Evolutionary conservation across 2,888 invertebrate genomes (phyloP).

Genomic region (Parnassius orleans): DNA sequence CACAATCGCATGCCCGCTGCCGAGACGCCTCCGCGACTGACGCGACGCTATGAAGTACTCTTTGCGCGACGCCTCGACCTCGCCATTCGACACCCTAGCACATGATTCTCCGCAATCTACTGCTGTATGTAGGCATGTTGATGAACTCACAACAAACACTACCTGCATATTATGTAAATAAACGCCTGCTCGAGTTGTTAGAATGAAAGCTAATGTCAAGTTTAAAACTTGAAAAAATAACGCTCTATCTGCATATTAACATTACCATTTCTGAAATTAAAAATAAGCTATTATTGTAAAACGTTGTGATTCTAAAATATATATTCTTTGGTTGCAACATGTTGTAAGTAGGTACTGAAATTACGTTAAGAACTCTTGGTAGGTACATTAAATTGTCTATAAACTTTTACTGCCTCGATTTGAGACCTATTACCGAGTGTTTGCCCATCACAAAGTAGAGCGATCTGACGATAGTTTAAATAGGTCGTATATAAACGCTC

Average conservation of each 20-base stretch:
- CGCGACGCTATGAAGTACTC: slow-evolving; percentile 23
- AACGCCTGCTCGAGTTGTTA: slow-evolving; percentile 11
- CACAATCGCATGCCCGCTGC: slow-evolving; percentile 48
- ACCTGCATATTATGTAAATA: slow-evolving; percentile 63
- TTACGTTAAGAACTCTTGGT: slow-evolving; percentile 1
- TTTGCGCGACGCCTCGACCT: slow-evolving; percentile 46
- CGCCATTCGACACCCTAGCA: slow-evolving; percentile 31
- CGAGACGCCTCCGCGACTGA: slow-evolving; percentile 62
- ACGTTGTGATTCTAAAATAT: too few relatives aligned
- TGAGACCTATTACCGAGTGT: slow-evolving; percentile 46
- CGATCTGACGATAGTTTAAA: slow-evolving; percentile 72
- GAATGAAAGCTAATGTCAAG: slow-evolving; percentile 19
- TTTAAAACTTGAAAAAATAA: slow-evolving; percentile 5
- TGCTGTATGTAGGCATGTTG: slow-evolving; percentile 48
- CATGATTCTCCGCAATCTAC: slow-evolving; percentile 42
- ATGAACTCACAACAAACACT: slow-evolving; percentile 50
- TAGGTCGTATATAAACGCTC: slow-evolving; percentile 65
- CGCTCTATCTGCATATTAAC: background rate
- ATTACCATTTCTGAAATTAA: too few relatives aligned
- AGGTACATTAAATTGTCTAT: slow-evolving; percentile 26
- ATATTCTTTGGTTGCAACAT: too few relatives aligned
- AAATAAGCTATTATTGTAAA: too few relatives aligned
- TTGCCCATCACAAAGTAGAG: slow-evolving; percentile 56
- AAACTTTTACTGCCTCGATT: slow-evolving; percentile 34
- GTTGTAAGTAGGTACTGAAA: background rate